Base-by-base conservation (phyloP, 2,113 vertebrate species). In the Halcyon malimbica region DNA sequence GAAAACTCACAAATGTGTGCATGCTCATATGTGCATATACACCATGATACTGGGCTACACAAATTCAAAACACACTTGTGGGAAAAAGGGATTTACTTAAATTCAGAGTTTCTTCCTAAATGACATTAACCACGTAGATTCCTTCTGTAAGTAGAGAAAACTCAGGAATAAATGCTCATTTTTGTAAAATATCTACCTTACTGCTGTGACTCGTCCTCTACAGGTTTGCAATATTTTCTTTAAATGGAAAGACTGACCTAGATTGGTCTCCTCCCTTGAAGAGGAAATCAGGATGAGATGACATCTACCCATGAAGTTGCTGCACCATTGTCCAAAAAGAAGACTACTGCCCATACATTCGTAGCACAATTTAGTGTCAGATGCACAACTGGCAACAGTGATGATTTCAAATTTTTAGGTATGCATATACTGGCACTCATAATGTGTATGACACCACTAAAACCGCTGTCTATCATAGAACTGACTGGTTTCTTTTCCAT, bases 201-300 rank as follows among this genome's bases (percentile, higher is more conserved):
- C 2, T 16, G 44, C 4, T 11, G 42, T 64, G 29, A 67, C 20
- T 24, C 0, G 0, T 44, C 3, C n/a, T 50, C 18, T 56, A 26
- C 14, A 35, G 28, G 60, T 70, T 39, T 42, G 5, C 33, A 42
- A 82, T 67, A 11, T 57, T 44, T 44, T 73, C 28, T 70, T 44
- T 39, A 35, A 31, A 54, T 56, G 13, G 15, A 82, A 82, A 69
- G 54, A 39, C 13, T 16, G 46, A 41, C 10, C 11, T 63, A 53
- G 41, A 33, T 4, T 26, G 6, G 17, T 62, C 13, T 26, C 50
- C 29, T 21, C 2, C 51, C 44, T 14, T 42, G 7, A 35, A 60
- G 13, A 56, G 23, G 28, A 48, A 57, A 82, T 24, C 3, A n/a
- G 44, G 9, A 24, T 59, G 21, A 51, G 28, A 25, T 54, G 14